Evolutionary conservation across 2,797 vertebrate genomes (phyloP).

Genomic region (Nannoperca australis): DNA sequence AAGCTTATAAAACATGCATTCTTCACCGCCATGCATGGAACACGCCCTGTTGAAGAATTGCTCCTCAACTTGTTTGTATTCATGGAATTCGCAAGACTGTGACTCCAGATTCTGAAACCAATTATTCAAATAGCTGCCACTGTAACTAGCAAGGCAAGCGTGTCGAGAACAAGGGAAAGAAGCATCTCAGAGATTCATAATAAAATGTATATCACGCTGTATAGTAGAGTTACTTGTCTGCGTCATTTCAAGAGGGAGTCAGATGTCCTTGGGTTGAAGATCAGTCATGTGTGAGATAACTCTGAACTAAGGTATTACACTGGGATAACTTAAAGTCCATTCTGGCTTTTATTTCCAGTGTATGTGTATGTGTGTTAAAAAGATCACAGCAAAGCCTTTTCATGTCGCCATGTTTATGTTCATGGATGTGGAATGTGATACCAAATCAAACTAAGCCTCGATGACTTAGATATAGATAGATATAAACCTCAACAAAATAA

Average conservation of each 20-base stretch:
- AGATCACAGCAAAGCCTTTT: conserved; percentile 29
- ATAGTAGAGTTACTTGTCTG: conserved; percentile 46
- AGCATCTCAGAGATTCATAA: conserved; percentile 61
- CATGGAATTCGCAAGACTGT: conserved; percentile 75
- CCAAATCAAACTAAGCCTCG: conserved; percentile 26
- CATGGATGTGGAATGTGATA: conserved; percentile 32
- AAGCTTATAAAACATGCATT: conserved; percentile 75
- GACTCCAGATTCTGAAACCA: conserved; percentile 79
- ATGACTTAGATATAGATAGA: conserved; percentile 23
- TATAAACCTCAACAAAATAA: conserved; percentile 18
- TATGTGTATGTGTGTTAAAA: neutral
- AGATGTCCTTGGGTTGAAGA: conserved; percentile 48
- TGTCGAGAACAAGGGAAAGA: conserved; percentile 71
- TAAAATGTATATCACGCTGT: conserved; percentile 49
- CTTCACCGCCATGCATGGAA: conserved; percentile 39
- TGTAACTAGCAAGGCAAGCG: conserved; percentile 66
- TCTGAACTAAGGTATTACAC: conserved; percentile 48
- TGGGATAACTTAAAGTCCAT: conserved; percentile 43
- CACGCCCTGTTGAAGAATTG: conserved; percentile 55
- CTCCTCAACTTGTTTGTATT: conserved; percentile 76
- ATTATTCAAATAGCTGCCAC: conserved; percentile 81
- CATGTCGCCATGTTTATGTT: conserved; percentile 11
- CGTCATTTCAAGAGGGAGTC: conserved; percentile 42
- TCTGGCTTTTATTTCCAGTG: conserved; percentile 16
- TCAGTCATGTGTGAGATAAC: conserved; percentile 62